Conservation (phyloP, 2,113 vertebrate species). For the Martes martes region DNA sequence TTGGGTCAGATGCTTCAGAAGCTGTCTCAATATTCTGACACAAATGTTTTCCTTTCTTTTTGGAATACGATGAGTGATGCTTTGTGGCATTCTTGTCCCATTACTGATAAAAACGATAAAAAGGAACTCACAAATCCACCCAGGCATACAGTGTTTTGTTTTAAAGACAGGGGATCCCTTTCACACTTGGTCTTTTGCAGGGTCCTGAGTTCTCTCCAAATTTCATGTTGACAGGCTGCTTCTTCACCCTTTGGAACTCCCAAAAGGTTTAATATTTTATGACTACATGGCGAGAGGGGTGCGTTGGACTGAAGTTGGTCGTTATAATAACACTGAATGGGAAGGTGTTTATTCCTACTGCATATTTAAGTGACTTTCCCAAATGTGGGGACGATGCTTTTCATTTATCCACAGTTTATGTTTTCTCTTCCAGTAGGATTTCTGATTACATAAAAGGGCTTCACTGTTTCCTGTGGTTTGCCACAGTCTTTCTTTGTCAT, state of each 20-base stretch:
- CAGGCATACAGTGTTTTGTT: background rate
- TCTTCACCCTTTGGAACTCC: background rate
- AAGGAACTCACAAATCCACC: background rate
- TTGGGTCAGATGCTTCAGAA: conserved; percentile 46
- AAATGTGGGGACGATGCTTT: background rate
- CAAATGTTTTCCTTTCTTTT: conserved; percentile 47
- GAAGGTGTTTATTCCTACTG: background rate
- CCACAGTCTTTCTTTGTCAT: background rate
- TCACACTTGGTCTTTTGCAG: background rate
- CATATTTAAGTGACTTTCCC: background rate
- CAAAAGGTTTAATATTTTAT: background rate
- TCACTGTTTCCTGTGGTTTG: background rate
- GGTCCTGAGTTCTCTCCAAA: background rate
- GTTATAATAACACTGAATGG: background rate
- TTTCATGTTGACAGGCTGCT: background rate
- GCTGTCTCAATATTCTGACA: conserved; percentile 35
- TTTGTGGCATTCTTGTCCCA: background rate
- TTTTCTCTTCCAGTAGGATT: background rate
- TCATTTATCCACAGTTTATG: background rate
- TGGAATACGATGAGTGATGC: conserved; percentile 26
- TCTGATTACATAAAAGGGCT: background rate
- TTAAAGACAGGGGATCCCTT: background rate
- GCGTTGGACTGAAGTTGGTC: background rate
- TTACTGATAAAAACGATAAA: conserved; percentile 30
- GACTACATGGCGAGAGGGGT: background rate